A percentile compares a stretch with the other conserved stretches of the same genome.
These are phyloP conservation scores for Sinocyclocheilus anophthalmus DNA, from an alignment of 2,113 vertebrate species.

Conservation along the genomic window DNA sequence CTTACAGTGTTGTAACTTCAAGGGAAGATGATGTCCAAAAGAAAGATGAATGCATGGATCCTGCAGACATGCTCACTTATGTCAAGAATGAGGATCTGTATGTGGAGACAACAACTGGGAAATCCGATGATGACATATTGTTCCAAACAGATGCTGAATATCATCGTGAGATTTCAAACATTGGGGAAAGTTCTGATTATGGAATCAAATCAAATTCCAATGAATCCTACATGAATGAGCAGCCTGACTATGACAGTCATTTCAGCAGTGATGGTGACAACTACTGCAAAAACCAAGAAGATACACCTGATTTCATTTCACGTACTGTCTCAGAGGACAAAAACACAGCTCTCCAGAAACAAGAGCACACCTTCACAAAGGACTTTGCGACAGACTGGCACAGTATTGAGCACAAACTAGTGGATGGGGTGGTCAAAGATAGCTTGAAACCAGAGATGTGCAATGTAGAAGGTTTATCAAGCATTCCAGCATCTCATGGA, in stretches of 20 bases:
- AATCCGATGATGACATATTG: slow-evolving; percentile 24
- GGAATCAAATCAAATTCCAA: neutral
- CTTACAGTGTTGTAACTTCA: neutral
- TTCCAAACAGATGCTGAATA: neutral
- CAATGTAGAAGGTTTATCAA: neutral
- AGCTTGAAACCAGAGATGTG: neutral
- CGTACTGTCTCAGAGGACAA: neutral
- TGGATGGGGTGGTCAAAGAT: neutral
- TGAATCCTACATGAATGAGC: slow-evolving; percentile 11
- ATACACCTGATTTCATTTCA: neutral
- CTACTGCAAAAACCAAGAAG: slow-evolving; percentile 29
- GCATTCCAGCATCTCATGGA: neutral
- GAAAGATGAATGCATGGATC: neutral
- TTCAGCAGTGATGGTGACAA: slow-evolving; percentile 57
- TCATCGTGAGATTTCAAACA: neutral
- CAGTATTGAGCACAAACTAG: neutral
- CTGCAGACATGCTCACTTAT: neutral
- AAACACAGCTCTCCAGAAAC: neutral
- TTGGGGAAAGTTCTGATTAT: slow-evolving; percentile 12
- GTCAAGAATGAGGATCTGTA: neutral
- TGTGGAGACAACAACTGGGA: neutral
- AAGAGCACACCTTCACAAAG: neutral
- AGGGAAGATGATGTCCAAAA: slow-evolving; percentile 6
- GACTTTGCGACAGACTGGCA: neutral
- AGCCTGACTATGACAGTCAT: slow-evolving; percentile 48